Percentiles rank a stretch among this genome's conserved stretches.
phyloP scores from a whole-genome alignment of 2,888 invertebrate genomes.

The Spatulosminthurus flaviceps region DNA sequence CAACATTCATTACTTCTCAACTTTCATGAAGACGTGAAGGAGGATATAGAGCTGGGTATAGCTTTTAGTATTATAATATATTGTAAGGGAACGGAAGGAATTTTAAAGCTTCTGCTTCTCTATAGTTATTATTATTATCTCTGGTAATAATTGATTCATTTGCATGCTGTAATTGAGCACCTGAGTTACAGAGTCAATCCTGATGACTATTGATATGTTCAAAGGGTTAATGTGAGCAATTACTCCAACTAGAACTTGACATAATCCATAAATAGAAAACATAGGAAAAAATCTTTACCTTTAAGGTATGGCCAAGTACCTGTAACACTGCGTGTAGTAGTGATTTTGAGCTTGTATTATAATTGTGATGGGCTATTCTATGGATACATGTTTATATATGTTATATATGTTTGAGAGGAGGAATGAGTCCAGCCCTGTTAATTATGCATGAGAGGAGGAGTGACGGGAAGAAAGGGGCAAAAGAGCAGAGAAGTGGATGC shows the following conservation, averaged over 20 bases:
- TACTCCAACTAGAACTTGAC: conserved; percentile 1
- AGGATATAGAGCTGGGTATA: background rate
- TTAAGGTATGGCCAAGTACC: no score
- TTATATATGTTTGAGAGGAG: no score
- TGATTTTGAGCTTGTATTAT: no score
- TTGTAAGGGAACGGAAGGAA: background rate
- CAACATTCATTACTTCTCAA: background rate
- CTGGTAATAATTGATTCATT: conserved; percentile 31
- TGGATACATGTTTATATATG: no score
- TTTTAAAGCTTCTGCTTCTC: no score
- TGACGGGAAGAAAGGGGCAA: conserved; percentile 4
- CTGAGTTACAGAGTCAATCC: background rate
- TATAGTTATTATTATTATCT: background rate
- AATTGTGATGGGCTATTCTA: no score
- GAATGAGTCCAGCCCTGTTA: conserved; percentile 2
- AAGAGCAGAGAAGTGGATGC: conserved; percentile 1
- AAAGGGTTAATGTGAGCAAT: conserved; percentile 34
- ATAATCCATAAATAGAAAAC: background rate
- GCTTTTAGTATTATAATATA: background rate
- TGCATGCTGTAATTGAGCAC: conserved; percentile 30
- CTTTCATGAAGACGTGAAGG: conserved; percentile 3
- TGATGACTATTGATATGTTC: conserved; percentile 19
- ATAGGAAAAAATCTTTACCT: background rate
- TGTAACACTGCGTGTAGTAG: no score
- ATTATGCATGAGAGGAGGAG: conserved; percentile 9